These are phyloP conservation scores for Anarrhichthys ocellatus DNA, from an alignment of 2,113 vertebrate species.

Conservation along the genomic window DNA sequence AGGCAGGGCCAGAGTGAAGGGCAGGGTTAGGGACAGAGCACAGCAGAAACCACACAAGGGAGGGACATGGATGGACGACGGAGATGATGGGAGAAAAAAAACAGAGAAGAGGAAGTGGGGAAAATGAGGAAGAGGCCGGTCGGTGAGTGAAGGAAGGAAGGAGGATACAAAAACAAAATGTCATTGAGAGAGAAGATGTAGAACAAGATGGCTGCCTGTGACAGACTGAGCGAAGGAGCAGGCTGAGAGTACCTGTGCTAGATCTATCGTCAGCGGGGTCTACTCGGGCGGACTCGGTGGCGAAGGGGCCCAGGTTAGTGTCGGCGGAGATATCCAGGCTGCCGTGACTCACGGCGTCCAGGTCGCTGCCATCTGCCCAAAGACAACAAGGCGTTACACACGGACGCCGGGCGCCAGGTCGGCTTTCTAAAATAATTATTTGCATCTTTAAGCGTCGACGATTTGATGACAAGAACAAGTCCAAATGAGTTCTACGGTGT, in stretches of 20 bases:
- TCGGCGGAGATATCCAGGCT: constrained; percentile 89
- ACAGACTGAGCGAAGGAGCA: constrained; percentile 27
- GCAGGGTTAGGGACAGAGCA: constrained; percentile 72
- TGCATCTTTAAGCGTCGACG: neutral
- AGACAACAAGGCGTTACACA: constrained; percentile 72
- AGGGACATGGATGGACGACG: constrained; percentile 43
- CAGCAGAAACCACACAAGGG: constrained; percentile 64
- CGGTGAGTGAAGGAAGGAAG: constrained; percentile 34
- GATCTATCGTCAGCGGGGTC: constrained; percentile 88
- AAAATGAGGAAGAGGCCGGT: constrained; percentile 22
- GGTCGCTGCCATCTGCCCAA: constrained; percentile 88
- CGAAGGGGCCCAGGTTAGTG: constrained; percentile 79
- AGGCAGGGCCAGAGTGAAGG: constrained; percentile 74
- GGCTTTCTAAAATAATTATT: neutral
- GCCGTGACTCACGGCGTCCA: constrained; percentile 89
- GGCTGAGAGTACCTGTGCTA: constrained; percentile 86
- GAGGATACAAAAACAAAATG: constrained; percentile 34
- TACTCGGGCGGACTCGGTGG: constrained; percentile 82
- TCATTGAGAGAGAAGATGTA: constrained; percentile 54
- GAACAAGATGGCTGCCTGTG: constrained; percentile 57
- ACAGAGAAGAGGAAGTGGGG: neutral
- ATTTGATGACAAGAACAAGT: neutral
- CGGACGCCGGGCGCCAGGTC: neutral
- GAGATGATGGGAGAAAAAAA: constrained; percentile 6
- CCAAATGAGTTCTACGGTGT: neutral